Conservation (phyloP, 2,113 vertebrate genomes). For the Epinephelus moara region DNA sequence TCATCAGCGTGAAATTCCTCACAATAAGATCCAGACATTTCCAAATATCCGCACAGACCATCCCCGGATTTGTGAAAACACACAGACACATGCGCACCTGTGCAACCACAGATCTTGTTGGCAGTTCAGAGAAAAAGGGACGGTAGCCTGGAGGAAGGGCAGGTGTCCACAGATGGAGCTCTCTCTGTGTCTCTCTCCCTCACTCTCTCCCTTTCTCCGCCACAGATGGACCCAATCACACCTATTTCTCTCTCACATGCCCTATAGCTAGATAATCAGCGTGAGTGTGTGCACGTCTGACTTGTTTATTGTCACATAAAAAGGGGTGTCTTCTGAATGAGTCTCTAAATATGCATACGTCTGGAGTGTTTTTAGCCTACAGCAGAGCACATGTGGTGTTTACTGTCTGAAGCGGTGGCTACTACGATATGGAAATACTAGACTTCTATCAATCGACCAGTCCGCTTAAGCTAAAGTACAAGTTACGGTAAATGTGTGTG, state of each 20-base stretch:
- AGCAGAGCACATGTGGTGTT: conserved; percentile 24
- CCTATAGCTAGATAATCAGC: conserved; percentile 62
- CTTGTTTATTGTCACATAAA: conserved; percentile 63
- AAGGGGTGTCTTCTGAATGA: conserved; percentile 46
- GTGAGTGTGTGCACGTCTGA: conserved; percentile 31
- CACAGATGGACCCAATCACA: conserved; percentile 82
- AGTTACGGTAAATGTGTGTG: conserved; percentile 1
- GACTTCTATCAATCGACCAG: background rate
- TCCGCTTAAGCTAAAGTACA: background rate
- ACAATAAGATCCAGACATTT: conserved; percentile 13
- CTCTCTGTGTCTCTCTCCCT: conserved; percentile 53
- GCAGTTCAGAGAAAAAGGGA: conserved; percentile 68
- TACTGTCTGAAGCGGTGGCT: conserved; percentile 3
- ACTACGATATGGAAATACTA: background rate
- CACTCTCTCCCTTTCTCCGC: conserved; percentile 42
- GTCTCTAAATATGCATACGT: conserved; percentile 37
- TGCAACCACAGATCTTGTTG: conserved; percentile 72
- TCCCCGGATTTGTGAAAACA: conserved; percentile 29
- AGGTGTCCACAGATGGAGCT: conserved; percentile 81
- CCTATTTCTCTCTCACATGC: conserved; percentile 78
- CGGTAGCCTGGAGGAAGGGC: conserved; percentile 72
- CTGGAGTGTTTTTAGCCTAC: conserved; percentile 8
- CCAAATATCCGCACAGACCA: conserved; percentile 22
- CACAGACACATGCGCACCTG: conserved; percentile 65
- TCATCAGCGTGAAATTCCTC: conserved; percentile 12